Evolutionary conservation across 1,140 invertebrate species (phyloP).

Genomic region (Mizuhopecten yessoensis): DNA sequence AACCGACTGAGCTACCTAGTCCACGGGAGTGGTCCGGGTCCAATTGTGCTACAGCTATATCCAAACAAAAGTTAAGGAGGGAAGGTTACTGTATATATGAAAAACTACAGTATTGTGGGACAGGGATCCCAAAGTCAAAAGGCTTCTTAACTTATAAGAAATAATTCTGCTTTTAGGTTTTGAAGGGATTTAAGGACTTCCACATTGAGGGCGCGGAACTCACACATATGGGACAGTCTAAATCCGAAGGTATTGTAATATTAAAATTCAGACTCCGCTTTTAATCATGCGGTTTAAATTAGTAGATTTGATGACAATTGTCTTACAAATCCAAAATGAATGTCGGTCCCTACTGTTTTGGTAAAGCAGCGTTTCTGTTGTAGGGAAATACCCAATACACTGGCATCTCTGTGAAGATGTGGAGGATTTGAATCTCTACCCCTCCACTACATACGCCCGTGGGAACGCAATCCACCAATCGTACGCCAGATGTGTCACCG

Average conservation of each 20-base stretch:
- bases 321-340: neutral
- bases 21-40: too few relatives aligned
- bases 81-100: too few relatives aligned
- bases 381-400: slow-evolving; percentile 71
- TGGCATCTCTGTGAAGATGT: slow-evolving; percentile 74
- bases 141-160: too few relatives aligned
- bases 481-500: slow-evolving; percentile 68
- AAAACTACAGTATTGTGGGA: too few relatives aligned
- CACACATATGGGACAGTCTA: slow-evolving; percentile 65
- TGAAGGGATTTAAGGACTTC: slow-evolving; percentile 53
- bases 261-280: too few relatives aligned
- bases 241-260: slow-evolving; percentile 45
- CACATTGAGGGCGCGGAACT: slow-evolving; percentile 69
- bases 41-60: too few relatives aligned
- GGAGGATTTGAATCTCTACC: neutral
- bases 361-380: neutral
- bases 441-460: slow-evolving; percentile 56
- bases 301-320: neutral
- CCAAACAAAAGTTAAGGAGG: too few relatives aligned
- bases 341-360: too few relatives aligned
- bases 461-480: slow-evolving; percentile 66
- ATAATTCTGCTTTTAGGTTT: slow-evolving; percentile 44
- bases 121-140: too few relatives aligned
- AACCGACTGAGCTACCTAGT: too few relatives aligned
- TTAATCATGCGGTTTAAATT: too few relatives aligned